Base-by-base conservation (phyloP, 1,140 invertebrate species). In the Pseudachorutes palmiensis region DNA sequence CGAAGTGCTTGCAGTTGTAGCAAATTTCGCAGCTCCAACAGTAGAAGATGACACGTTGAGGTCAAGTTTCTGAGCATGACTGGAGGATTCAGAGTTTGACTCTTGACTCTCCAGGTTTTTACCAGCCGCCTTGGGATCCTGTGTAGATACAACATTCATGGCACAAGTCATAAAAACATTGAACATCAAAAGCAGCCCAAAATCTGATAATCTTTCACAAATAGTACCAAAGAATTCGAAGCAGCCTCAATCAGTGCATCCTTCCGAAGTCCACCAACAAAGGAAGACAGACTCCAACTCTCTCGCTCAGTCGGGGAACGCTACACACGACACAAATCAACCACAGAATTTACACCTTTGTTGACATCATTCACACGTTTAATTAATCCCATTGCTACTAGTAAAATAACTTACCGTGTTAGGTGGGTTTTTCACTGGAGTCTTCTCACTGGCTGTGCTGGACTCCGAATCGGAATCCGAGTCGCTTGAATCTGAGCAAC, bases 41-140 rank as follows among this genome's bases (percentile, higher is more conserved):
- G 51, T 16, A 16, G 51, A 55, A 22, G 51, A 55, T 5, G 51
- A 26, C 24, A 55, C 51, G 5, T 55, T 55, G 12, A 55, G 24
- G 24, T 55, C 51, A 55, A 22, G 24, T 55, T 26, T 55, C 5
- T 67, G 63, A 48, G 64, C 67, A 58, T 68, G 70, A 33, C 68
- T 73, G 22, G 69, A 73, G 49, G 69, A 67, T 36, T 73, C 72
- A 24, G 69, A 69, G 3, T 69, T 69, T 14, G 72, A 71, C 1
- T 68, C 51, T 5, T 9, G 24, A 55, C 24, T 55, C 24, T 55
- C 51, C 36, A 19, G 36, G 24, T 55, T 55, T 55, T 55, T 41
- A 41, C 19, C 19, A 41, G 36, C 51, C 9, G 51, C 24, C 51
- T 55, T 55, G 24, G 5, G 5, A 9, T 41, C 36, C 36, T 41